Conservation (phyloP, 2,113 vertebrate species). For the Diglossa brunneiventris region DNA sequence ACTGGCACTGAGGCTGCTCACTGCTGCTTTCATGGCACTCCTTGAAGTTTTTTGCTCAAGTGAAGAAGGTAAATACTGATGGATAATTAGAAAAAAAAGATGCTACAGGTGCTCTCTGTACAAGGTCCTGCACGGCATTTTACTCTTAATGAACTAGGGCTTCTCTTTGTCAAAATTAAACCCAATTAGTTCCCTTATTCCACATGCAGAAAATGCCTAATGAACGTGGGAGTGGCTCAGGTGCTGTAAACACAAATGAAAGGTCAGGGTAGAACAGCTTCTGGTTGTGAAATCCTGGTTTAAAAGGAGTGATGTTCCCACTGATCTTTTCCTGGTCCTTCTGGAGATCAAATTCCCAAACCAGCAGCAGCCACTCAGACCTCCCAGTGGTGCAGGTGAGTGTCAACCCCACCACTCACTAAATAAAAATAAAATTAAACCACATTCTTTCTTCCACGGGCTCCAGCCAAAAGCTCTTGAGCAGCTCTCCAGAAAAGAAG, state of each 20-base stretch:
- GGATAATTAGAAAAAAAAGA: neutral
- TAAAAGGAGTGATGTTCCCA: neutral
- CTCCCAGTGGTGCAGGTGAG: neutral
- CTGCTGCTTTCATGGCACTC: neutral
- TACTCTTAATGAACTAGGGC: neutral
- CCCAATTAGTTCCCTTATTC: neutral
- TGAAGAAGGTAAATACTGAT: neutral
- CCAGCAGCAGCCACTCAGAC: neutral
- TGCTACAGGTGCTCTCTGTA: neutral
- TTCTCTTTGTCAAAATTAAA: neutral
- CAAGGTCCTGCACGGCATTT: neutral
- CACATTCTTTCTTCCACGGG: neutral
- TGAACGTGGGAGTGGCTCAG: neutral
- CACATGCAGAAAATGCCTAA: neutral
- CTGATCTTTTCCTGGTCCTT: neutral
- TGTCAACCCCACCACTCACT: neutral
- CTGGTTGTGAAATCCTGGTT: neutral
- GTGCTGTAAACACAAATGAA: slow-evolving; percentile 4
- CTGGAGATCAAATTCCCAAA: neutral
- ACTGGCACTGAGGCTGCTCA: neutral
- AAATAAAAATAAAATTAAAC: neutral
- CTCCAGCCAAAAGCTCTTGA: neutral
- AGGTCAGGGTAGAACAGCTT: neutral
- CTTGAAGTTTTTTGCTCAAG: neutral
- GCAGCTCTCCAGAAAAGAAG: neutral